Evolutionary conservation across 1,140 invertebrate genomes (phyloP).

Genomic region (Trichoplusia ni): DNA sequence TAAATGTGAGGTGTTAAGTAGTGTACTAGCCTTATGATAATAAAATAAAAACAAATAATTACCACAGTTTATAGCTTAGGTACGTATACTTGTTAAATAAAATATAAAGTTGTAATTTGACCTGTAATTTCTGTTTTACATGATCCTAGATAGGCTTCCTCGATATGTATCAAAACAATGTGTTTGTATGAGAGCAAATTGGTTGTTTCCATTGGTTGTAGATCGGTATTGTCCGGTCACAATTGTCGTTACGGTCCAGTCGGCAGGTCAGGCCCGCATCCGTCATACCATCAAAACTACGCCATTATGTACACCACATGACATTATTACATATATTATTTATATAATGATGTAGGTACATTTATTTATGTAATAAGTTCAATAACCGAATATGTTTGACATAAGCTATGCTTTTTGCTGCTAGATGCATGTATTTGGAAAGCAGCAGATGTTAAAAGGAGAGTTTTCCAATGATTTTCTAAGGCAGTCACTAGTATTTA

Average conservation of each 20-base stretch:
- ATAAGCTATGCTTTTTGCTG: too few relatives aligned
- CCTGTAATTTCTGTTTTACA: neutral
- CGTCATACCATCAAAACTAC: slow-evolving; percentile 42
- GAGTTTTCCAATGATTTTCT: too few relatives aligned
- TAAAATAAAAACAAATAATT: too few relatives aligned
- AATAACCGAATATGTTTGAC: neutral
- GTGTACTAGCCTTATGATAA: too few relatives aligned
- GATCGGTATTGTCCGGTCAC: slow-evolving; percentile 33
- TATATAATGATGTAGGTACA: slow-evolving; percentile 14
- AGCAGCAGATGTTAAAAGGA: too few relatives aligned
- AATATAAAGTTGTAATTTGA: too few relatives aligned
- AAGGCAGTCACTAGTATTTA: too few relatives aligned
- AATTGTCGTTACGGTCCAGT: slow-evolving; percentile 54
- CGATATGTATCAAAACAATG: neutral
- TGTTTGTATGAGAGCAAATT: slow-evolving; percentile 8
- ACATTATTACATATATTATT: too few relatives aligned
- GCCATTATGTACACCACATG: slow-evolving; percentile 21
- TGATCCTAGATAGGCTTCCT: neutral
- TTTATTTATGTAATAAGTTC: neutral
- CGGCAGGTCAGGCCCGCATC: slow-evolving; percentile 52
- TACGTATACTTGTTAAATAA: too few relatives aligned
- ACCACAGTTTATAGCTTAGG: too few relatives aligned
- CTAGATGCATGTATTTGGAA: too few relatives aligned
- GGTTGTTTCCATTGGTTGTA: neutral
- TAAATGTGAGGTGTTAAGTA: too few relatives aligned